Conservation (phyloP, 1,140 invertebrate species). For the Thaumatotibia leucotreta region DNA sequence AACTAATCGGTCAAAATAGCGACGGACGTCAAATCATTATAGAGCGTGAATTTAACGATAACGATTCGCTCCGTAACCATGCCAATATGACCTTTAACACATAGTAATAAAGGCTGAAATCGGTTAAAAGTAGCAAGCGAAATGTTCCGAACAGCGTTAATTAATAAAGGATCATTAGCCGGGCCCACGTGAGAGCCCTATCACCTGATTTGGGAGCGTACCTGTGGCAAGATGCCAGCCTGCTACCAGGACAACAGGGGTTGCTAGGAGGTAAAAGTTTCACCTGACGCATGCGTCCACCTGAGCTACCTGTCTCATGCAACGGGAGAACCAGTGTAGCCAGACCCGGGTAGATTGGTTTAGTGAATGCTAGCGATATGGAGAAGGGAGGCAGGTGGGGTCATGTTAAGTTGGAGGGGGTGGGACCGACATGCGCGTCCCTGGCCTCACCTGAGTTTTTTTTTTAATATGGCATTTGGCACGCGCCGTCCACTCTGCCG, state of each 20-base stretch:
- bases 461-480: conserved; percentile 22
- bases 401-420: conserved; percentile 29
- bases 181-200: conserved; percentile 43
- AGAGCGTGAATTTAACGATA: conserved; percentile 4
- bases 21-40: not conserved
- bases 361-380: not conserved
- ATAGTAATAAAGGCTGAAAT: not conserved
- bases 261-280: conserved; percentile 29
- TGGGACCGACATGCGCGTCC: conserved; percentile 41
- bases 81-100: not conserved
- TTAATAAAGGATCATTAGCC: conserved; percentile 44
- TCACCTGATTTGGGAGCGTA: conserved; percentile 68
- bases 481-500: conserved; percentile 16
- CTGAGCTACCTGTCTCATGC: conserved; percentile 53
- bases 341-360: conserved; percentile 22
- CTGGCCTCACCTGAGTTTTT: conserved; percentile 23
- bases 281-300: conserved; percentile 61
- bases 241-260: conserved; percentile 60
- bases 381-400: conserved; percentile 20
- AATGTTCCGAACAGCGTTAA: conserved; percentile 8
- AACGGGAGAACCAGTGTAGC: conserved; percentile 32
- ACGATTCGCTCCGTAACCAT: not conserved
- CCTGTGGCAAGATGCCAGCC: conserved; percentile 77
- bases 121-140: not conserved
- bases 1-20: conserved; percentile 4